A percentile compares a stretch with the other conserved stretches of the same genome.
phyloP scores from a whole-genome alignment of 2,888 invertebrate species.

The Hedya salicella region DNA sequence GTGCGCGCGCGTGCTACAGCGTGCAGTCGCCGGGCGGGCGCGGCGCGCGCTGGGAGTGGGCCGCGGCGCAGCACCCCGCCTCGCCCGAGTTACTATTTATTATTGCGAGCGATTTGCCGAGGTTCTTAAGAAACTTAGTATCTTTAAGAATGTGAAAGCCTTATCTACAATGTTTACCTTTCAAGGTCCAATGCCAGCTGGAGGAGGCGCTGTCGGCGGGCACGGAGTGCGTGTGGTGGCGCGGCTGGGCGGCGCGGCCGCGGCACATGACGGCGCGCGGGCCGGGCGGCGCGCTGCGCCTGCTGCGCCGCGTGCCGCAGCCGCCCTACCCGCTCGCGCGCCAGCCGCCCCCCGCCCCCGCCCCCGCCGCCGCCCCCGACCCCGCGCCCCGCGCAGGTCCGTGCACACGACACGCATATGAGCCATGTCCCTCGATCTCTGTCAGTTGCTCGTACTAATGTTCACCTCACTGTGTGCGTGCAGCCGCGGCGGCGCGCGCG shows the following conservation, averaged over 20 bases:
- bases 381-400: constrained; percentile 48
- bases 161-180: background rate
- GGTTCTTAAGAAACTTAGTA: too few relatives aligned
- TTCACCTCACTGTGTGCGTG: too few relatives aligned
- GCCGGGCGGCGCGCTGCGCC: constrained; percentile 56
- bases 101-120: too few relatives aligned
- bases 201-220: constrained; percentile 92
- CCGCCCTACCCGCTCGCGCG: constrained; percentile 93
- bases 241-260: constrained; percentile 55
- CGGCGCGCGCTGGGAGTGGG: too few relatives aligned
- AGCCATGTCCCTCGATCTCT: too few relatives aligned
- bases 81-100: too few relatives aligned
- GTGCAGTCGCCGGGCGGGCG: too few relatives aligned
- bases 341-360: constrained; percentile 53
- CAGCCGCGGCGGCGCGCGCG: constrained; percentile 57
- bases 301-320: constrained; percentile 89
- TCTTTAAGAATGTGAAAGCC: too few relatives aligned
- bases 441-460: too few relatives aligned
- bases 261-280: constrained; percentile 65
- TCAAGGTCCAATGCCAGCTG: constrained; percentile 88
- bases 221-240: constrained; percentile 86
- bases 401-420: constrained; percentile 47
- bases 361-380: constrained; percentile 46
- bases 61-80: too few relatives aligned
- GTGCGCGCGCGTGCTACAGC: too few relatives aligned